Conservation (phyloP, 2,113 vertebrate species). For the Centrocercus urophasianus region DNA sequence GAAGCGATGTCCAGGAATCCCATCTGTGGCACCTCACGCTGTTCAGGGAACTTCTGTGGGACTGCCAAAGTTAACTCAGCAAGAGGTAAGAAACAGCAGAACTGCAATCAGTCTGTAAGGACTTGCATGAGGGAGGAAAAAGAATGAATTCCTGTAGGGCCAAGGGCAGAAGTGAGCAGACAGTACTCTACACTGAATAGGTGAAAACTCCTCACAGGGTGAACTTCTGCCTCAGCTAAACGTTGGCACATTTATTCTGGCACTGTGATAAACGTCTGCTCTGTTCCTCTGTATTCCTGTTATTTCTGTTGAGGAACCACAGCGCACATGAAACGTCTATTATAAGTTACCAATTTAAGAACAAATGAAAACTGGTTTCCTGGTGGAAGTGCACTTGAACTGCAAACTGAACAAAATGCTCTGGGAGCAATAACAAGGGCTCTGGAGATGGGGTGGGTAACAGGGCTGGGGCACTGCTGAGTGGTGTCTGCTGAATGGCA, state of each 20-base stretch:
- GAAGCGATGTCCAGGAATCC: not conserved
- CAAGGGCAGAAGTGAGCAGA: not conserved
- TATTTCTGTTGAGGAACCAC: constrained; percentile 7
- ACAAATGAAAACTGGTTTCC: constrained; percentile 11
- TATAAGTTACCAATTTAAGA: constrained; percentile 13
- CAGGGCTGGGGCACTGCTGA: not conserved
- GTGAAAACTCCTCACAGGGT: not conserved
- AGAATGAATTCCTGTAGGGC: not conserved
- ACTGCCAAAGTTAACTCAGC: not conserved
- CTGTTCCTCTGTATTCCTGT: not conserved
- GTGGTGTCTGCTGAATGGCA: not conserved
- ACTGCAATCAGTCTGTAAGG: not conserved
- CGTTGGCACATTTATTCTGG: not conserved
- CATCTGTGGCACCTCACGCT: not conserved
- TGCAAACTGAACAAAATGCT: not conserved
- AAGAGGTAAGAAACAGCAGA: not conserved
- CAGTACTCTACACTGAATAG: not conserved
- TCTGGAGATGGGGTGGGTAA: not conserved
- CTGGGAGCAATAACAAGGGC: fast-evolving
- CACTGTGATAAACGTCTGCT: not conserved
- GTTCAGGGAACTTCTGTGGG: not conserved
- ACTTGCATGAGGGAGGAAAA: not conserved
- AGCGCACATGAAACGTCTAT: not conserved
- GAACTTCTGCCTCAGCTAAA: not conserved
- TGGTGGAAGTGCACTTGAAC: constrained; percentile 10